Evolutionary conservation across 2,888 invertebrate species (phyloP), one percentile per base, ranked within the genome.

Genomic region (Crematogaster levior): DNA sequence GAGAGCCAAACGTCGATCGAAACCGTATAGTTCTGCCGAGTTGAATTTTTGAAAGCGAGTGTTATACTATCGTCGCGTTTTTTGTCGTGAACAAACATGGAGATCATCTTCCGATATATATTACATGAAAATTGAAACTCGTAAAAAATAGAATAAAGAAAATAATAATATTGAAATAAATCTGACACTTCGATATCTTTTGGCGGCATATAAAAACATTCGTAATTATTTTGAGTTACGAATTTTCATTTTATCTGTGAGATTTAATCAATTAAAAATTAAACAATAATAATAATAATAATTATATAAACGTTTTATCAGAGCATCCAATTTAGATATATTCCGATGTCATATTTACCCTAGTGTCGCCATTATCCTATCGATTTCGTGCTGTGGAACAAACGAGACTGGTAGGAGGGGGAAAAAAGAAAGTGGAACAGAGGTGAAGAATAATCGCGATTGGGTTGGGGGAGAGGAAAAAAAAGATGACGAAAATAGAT

Each of bases 291-390:
- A 53, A 70, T 72, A 37, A 51, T 18, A 34, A 63, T 48, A 24
- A 24, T 63, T 48, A 46, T 21, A 34, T 3, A 1, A 51, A 15
- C 6, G 15, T 27, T 73, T n/a, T 48, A 46, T 61, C 58, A n/a
- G 30, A 27, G n/a, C 15, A 6, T 43, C 15, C 15, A 5, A 43
- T 43, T 60, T 60, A 12, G 10, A 61, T 43, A 46, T 21, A 74
- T 46, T 61, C 21, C 30, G 3, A 60, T 18, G 21, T 60, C 34
- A 61, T 46, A 61, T 15, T 61, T 60, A 21, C 46, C 18, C 21
- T 56, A 30, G 18, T 43, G 46, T 60, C 60, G 60, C 56, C 60
- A 15, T 61, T 74, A 46, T 21, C n/a, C 10, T 74, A 74, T 74
- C 46, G 73, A 74, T 74, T 74, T 40, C 27, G n/a, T 15, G 72